Conservation (phyloP, 2,888 invertebrate genomes). For the Mycogona germanica region DNA sequence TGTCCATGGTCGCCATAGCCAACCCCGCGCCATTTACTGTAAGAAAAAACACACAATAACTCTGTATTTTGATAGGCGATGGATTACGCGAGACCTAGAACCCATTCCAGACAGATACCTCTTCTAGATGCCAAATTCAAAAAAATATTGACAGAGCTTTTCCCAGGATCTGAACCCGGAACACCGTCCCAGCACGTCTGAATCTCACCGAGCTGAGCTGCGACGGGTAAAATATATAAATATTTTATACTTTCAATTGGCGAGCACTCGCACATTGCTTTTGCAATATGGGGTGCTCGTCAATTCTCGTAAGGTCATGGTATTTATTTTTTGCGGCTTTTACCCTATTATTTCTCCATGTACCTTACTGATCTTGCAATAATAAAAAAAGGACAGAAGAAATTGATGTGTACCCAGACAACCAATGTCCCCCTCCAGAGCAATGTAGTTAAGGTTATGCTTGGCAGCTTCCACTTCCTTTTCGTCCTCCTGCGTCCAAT, state of each 20-base stretch:
- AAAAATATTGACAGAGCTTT: no score
- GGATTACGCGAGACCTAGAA: not conserved
- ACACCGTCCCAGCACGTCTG: no score
- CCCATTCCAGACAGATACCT: no score
- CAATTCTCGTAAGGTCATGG: not conserved
- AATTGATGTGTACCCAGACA: slow-evolving; percentile 48
- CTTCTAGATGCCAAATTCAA: no score
- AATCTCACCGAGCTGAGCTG: no score
- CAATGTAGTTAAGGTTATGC: slow-evolving; percentile 84
- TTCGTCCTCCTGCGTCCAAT: slow-evolving; percentile 83
- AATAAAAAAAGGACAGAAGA: not conserved
- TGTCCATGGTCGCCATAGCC: slow-evolving; percentile 98
- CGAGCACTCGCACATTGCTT: no score
- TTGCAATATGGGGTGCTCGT: no score
- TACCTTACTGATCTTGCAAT: no score
- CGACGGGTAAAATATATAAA: no score
- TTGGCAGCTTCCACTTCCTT: slow-evolving; percentile 85
- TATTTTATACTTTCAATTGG: no score
- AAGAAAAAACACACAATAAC: not conserved
- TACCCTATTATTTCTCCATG: no score
- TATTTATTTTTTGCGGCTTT: not conserved
- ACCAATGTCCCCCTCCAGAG: slow-evolving; percentile 84
- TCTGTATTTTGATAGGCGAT: not conserved
- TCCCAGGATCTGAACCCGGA: no score
- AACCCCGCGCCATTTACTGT: slow-evolving; percentile 86